Conservation (phyloP, 2,888 invertebrate genomes). For the Pristionchus maxplancki region DNA sequence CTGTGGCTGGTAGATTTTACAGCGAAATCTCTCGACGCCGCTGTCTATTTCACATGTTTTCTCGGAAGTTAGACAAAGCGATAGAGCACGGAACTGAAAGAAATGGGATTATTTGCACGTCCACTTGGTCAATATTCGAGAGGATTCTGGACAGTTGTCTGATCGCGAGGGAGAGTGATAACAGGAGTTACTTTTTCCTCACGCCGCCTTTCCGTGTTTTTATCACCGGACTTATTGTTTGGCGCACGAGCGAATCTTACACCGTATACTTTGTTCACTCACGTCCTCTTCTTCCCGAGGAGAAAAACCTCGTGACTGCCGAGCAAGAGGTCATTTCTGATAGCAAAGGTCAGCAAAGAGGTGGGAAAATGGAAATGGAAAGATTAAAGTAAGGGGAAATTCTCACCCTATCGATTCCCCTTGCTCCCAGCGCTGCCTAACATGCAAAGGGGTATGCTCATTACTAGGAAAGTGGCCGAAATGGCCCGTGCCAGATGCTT, state of each 20-base stretch:
- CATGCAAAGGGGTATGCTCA: neutral
- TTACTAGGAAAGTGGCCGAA: neutral
- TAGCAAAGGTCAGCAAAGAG: neutral
- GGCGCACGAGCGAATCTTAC: neutral
- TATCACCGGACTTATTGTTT: neutral
- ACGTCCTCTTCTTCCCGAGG: neutral
- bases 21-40: neutral
- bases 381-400: neutral
- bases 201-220: neutral
- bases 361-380: neutral
- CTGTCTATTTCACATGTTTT: neutral
- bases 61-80: neutral
- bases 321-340: conserved; percentile 32
- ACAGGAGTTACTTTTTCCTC: neutral
- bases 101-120: neutral
- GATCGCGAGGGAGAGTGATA: neutral
- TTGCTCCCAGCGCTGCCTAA: neutral
- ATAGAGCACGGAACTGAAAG: neutral
- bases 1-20: conserved; percentile 6
- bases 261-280: neutral
- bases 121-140: neutral
- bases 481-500: neutral
- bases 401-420: neutral
- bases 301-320: conserved; percentile 19
- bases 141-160: conserved; percentile 21